Base-by-base conservation (phyloP, 2,888 invertebrate species). In the Uropetala carovei region DNA sequence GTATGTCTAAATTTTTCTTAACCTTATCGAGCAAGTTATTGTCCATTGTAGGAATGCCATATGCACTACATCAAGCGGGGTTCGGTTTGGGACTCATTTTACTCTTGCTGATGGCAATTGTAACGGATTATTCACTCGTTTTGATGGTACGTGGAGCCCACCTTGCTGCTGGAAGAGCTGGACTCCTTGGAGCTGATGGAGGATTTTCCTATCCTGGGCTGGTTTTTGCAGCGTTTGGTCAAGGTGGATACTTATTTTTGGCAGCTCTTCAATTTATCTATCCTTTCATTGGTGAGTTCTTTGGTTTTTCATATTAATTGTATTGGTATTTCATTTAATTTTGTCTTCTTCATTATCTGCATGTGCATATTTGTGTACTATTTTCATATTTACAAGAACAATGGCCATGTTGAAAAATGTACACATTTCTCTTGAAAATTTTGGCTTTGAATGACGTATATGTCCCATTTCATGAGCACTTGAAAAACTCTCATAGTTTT, bases 101-200 rank as follows among this genome's bases (percentile, higher is more conserved):
- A 91, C 95, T 98, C 93, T 95, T 97, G 92, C 94, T 97, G 59
- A 97, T 98, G 18, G 98, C 98, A 83, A 95, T 97, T 93, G 96
- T 98, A 89, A 98, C 98, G 92, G 98, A 98, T 95, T 98, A 98
- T 94, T 98, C 98, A 8, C 96, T 98, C 93, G 96, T 98, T 93
- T 95, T 98, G 93, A 97, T 98, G 97, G 97, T 98, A 93, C 96
- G 96, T 93, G 96, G 97, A 93, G 98, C 97, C 3, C 97, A 97
- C 94, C 95, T 98, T 92, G 97, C 97, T 93, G 89, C 89, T 64
- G 89, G 89, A 64, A 89, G 89, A 64, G 89, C 89, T 68, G 89
- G 89, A 16, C 64, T 89, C 3, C 30, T 89, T 60, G 89, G 89
- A n/a, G 64, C 89, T 89, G 89, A 89, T 89, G 98, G 97, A 57